Evolutionary conservation across 2,888 invertebrate genomes (phyloP), one percentile per base, ranked within the genome.

Genomic region (Latrodectus elegans): DNA sequence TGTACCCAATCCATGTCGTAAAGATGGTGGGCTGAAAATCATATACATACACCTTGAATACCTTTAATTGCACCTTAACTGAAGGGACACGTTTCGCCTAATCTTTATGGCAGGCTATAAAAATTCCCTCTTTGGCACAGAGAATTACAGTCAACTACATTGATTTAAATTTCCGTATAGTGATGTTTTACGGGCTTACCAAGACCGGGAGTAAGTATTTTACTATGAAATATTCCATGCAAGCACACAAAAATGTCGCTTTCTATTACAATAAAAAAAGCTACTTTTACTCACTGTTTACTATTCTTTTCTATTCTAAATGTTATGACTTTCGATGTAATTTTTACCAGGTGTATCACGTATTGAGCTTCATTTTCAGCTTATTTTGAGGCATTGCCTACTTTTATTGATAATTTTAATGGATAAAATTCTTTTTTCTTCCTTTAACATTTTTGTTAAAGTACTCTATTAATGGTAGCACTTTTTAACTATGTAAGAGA

Each of bases 61-160:
- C 38, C 65, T 49, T 72, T 72, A 15, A 14, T 68, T 76, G 38
- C 71, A 22, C 65, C 65, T 65, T 65, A 65, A 17, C 73, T 15
- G 68, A 38, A 55, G 55, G 55, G 49, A 67, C 38, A 72, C 72
- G 65, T 80, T 80, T 80, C 64, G n/a, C 64, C 8, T n/a, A 64
- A 51, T 52, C 80, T 80, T 80, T 80, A 80, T 80, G 80, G 80
- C 15, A 64, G 72, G 72, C 72, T 72, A 80, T 80, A 80, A 80
- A 80, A 55, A 73, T 64, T 17, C 64, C 49, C 72, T 72, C 72
- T 72, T 80, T 51, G 49, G n/a, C n/a, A 11, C n/a, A 71, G 55
- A 72, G 72, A 72, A 68, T 71, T 71, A 71, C 79, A 79, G 72
- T 72, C 78, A 71, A 79, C 78, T 49, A 68, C 38, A 71, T 64